Conservation (phyloP, 2,797 vertebrate species). For the Smutsia temminckii region DNA sequence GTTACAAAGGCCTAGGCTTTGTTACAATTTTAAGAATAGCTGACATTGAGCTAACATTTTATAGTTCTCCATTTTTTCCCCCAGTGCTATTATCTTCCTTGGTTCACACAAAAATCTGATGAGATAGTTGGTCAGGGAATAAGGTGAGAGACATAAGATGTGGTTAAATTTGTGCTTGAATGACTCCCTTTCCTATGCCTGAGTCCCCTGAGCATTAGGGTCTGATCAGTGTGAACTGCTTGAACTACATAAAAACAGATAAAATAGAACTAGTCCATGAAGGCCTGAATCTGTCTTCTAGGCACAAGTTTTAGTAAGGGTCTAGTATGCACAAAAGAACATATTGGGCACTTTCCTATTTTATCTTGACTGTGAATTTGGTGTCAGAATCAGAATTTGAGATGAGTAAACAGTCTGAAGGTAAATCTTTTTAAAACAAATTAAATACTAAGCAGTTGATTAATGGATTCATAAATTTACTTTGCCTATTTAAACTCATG, state of each 20-base stretch:
- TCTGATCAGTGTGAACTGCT: neutral
- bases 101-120: neutral
- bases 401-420: neutral
- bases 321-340: neutral
- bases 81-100: neutral
- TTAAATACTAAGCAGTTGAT: neutral
- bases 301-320: neutral
- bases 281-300: neutral
- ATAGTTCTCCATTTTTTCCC: neutral
- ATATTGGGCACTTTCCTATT: neutral
- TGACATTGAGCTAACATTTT: neutral
- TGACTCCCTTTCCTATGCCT: fast-evolving
- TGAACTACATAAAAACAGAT: neutral
- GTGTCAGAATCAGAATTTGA: neutral
- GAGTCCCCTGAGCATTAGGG: neutral
- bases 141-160: neutral
- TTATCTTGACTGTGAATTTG: neutral
- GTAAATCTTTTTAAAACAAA: neutral
- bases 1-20: neutral
- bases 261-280: neutral
- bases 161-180: neutral
- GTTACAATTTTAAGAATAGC: neutral
- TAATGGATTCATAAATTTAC: neutral
- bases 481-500: neutral
- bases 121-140: neutral